A percentile compares a stretch with the other conserved stretches of the same genome.
Conservation (phyloP, 2,797 vertebrate genomes). For the Cyclura pinguis region DNA sequence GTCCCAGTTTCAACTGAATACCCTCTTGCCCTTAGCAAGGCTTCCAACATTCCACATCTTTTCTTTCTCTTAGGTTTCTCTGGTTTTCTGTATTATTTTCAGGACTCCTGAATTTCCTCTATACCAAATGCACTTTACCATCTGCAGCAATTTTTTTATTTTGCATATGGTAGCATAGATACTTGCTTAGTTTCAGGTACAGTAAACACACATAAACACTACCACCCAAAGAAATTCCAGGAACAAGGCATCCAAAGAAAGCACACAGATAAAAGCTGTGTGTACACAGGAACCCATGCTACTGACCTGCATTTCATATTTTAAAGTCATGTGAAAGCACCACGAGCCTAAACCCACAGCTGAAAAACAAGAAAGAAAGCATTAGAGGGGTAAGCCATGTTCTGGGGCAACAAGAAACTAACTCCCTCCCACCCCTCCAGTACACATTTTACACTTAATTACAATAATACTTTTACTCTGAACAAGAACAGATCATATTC, state of each 20-base stretch:
- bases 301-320: constrained; percentile 99
- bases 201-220: constrained; percentile 27
- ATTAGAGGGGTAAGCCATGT: constrained; percentile 38
- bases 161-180: not conserved
- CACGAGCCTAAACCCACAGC: constrained; percentile 97
- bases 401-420: not conserved
- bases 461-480: not conserved
- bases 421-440: no score
- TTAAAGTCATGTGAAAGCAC: constrained; percentile 99
- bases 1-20: not conserved
- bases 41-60: not conserved
- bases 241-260: not conserved
- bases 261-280: not conserved
- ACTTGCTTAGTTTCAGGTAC: not conserved
- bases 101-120: not conserved
- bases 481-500: not conserved
- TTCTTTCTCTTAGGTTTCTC: not conserved
- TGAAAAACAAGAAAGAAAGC: constrained; percentile 77
- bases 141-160: not conserved
- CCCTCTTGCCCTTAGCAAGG: no score
- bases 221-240: not conserved
- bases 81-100: not conserved
- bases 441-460: not conserved
- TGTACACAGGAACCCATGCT: not conserved
- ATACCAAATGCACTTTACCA: not conserved